Evolutionary conservation across 1,140 invertebrate species (phyloP).

Genomic region (Caenorhabditis inopinata): DNA sequence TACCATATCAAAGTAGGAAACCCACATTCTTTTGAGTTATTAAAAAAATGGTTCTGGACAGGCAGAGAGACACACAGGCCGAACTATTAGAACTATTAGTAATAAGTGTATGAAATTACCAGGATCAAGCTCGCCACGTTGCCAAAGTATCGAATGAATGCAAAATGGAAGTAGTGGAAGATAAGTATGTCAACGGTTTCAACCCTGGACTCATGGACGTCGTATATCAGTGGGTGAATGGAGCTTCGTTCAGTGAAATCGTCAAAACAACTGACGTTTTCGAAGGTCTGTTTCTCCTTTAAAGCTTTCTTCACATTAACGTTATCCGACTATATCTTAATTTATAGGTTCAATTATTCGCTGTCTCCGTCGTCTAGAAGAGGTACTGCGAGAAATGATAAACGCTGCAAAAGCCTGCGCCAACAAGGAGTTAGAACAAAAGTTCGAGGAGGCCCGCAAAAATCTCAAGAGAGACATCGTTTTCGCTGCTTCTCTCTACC

Average conservation of each 20-base stretch:
- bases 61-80: no score
- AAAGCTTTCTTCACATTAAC: conserved; percentile 18
- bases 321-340: neutral
- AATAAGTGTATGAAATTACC: no score
- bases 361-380: conserved; percentile 92
- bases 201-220: conserved; percentile 95
- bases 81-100: no score
- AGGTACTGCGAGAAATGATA: conserved; percentile 87
- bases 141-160: conserved; percentile 84
- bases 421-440: conserved; percentile 86
- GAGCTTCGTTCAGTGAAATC: conserved; percentile 84
- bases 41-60: no score
- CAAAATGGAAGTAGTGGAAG: conserved; percentile 85
- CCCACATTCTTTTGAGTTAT: no score
- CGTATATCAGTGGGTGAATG: conserved; percentile 93
- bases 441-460: conserved; percentile 86
- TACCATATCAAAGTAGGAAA: no score
- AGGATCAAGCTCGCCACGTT: conserved; percentile 84
- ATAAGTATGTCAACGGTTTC: conserved; percentile 86
- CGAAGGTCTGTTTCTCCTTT: conserved; percentile 75
- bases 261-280: conserved; percentile 97
- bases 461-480: conserved; percentile 95
- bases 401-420: conserved; percentile 95
- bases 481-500: conserved; percentile 95
- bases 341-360: conserved; percentile 86